Base-by-base conservation (phyloP, 2,797 vertebrate genomes). In the Tauraco hartlaubi region DNA sequence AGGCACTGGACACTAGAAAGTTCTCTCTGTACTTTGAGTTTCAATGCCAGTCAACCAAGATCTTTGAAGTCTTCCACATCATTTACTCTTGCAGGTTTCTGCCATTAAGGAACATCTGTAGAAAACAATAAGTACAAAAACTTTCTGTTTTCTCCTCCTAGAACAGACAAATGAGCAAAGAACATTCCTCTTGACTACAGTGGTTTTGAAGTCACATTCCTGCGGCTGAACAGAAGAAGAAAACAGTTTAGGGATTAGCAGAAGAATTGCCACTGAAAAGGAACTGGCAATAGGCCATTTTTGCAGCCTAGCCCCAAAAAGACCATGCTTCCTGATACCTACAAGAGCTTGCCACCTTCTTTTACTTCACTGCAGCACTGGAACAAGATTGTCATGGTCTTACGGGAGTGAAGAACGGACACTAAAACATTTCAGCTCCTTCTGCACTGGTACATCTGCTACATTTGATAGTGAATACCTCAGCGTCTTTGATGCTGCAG, bases 191-290 rank as follows among this genome's bases (percentile, higher is more conserved):
- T 97, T 31, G 97, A 98, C 49, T 98, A 80, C 62, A 97, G 97
- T 82, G 97, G 97, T 86, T 98, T 98, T 48, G 97, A 98, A 91
- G 97, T 98, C 51, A 97, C 91, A 13, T 98, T 97, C 71, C 52
- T 97, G 84, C 3, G 8, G 44, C 28, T 41, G 95, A 73, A 67
- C 29, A 80, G 73, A 84, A 96, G 81, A 79, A 33, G 3, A 20
- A 39, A 73, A 19, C 7, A 11, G 9, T 23, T 64, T 62, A 51
- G 83, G 68, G 54, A 51, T 59, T n/a, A 35, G 35, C 6, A 80
- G 88, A 68, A 86, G 59, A 92, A 77, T 62, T 92, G 35, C 52
- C 80, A 28, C 37, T 41, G 8, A 78, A 80, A 59, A 41, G 61
- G 46, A 31, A 33, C 26, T 63, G 39, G 71, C 23, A 97, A 58